Evolutionary conservation across 2,797 vertebrate genomes (phyloP), one percentile per base, ranked within the genome.

Genomic region (Lagocephalus sceleratus): DNA sequence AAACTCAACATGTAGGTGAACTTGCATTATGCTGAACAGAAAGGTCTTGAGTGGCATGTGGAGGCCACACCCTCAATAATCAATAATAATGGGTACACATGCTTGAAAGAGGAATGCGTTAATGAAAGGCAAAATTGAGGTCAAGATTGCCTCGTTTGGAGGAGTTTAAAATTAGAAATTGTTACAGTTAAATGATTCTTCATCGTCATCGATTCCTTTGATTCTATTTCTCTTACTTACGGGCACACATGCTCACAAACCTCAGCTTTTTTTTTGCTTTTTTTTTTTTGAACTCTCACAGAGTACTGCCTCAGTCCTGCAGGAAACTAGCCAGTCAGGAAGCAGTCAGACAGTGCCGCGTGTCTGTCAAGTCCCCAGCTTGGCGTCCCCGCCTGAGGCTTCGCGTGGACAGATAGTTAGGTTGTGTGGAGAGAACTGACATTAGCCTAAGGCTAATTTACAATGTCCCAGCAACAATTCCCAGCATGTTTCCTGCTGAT

Each of bases 341-440:
- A 76, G 79, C 52, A 61, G 54, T 12, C 60, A 76, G 38, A 87
- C 81, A 84, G 81, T 79, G 55, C 60, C 12, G 46, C 54, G 32
- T 72, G 78, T 85, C 85, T 2, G 47, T 75, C 65, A 64, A 20
- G 62, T 52, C 5, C 16, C 51, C 19, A 61, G 60, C 61, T 54
- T 68, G 44, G 67, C 63, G 46, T 57, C 57, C 62, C 20, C 20
- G 65, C 76, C 63, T 42, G 66, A 60, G 67, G 66, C 47, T 47
- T 74, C 54, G 53, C 54, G 53, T 25, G 10, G 64, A 76, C 60
- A 46, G 50, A 41, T 53, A 29, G 60, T 68, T 66, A 68, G 51
- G 22, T 20, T 46, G 47, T n/a, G 52, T 66, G 62, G 44, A 5
- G 22, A 35, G 73, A 61, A 52, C 48, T 11, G 43, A 73, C 56